phyloP scores from a whole-genome alignment of 2,888 invertebrate species.

The Beris chalybata region DNA sequence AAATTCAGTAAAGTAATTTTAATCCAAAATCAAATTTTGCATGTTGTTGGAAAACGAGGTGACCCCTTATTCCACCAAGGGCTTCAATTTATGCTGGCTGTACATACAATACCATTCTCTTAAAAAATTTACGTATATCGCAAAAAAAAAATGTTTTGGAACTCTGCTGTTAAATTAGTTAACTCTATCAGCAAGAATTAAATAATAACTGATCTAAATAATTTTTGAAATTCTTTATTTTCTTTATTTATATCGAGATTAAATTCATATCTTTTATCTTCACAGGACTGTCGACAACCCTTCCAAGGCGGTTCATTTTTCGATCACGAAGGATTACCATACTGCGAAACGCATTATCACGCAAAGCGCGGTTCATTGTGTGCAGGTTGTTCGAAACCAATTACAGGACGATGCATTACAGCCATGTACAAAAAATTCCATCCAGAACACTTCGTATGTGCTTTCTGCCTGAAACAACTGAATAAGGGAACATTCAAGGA shows the following conservation, averaged over 20 bases:
- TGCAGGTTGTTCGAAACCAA: slow-evolving; percentile 96
- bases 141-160: too few relatives aligned
- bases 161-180: too few relatives aligned
- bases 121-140: too few relatives aligned
- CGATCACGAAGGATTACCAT: slow-evolving; percentile 96
- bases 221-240: too few relatives aligned
- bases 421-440: slow-evolving; percentile 99
- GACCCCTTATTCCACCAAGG: too few relatives aligned
- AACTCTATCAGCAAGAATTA: too few relatives aligned
- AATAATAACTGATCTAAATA: too few relatives aligned
- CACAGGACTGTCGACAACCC: slow-evolving; percentile 92
- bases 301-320: slow-evolving; percentile 98
- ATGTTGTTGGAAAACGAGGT: too few relatives aligned
- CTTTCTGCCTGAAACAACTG: slow-evolving; percentile 96
- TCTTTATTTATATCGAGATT: neutral
- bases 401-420: slow-evolving; percentile 96
- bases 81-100: too few relatives aligned
- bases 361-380: slow-evolving; percentile 95
- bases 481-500: slow-evolving; percentile 99
- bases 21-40: too few relatives aligned
- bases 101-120: too few relatives aligned
- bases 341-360: slow-evolving; percentile 99
- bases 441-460: slow-evolving; percentile 99
- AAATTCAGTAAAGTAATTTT: too few relatives aligned
- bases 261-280: neutral